These are phyloP conservation scores for Acanthacorydalis orientalis DNA, from an alignment of 2,888 invertebrate genomes.

Conservation along the genomic window DNA sequence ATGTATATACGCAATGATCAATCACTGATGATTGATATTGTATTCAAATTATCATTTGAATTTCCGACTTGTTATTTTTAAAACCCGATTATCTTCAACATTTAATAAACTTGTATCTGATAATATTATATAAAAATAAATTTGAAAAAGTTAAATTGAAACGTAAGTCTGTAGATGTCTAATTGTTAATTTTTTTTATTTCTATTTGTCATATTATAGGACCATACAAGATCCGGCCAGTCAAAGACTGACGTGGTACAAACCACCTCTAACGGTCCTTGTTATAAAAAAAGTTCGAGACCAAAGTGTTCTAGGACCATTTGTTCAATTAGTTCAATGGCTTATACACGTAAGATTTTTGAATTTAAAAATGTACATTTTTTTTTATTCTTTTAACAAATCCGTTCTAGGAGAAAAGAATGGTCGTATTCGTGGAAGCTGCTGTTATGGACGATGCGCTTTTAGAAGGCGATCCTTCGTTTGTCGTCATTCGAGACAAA, in stretches of 20 bases:
- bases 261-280: slow-evolving; percentile 87
- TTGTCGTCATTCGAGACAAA: slow-evolving; percentile 60
- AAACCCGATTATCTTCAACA: no score
- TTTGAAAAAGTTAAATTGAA: not conserved
- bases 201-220: slow-evolving; percentile 34
- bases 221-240: slow-evolving; percentile 96
- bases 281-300: slow-evolving; percentile 95
- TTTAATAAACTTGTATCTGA: no score
- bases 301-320: slow-evolving; percentile 72
- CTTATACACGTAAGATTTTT: slow-evolving; percentile 52
- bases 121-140: not conserved
- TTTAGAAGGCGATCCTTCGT: slow-evolving; percentile 56
- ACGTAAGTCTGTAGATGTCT: not conserved
- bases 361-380: not conserved
- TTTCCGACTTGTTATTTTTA: no score
- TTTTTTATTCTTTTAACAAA: slow-evolving; percentile 1
- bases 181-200: not conserved
- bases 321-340: slow-evolving; percentile 87
- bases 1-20: no score
- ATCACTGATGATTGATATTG: no score
- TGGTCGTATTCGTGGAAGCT: slow-evolving; percentile 90
- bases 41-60: no score
- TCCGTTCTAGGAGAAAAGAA: slow-evolving; percentile 66
- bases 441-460: slow-evolving; percentile 75
- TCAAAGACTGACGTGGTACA: slow-evolving; percentile 93